phyloP scores from a whole-genome alignment of 2,888 invertebrate genomes.

The Rhodophaea formosa region DNA sequence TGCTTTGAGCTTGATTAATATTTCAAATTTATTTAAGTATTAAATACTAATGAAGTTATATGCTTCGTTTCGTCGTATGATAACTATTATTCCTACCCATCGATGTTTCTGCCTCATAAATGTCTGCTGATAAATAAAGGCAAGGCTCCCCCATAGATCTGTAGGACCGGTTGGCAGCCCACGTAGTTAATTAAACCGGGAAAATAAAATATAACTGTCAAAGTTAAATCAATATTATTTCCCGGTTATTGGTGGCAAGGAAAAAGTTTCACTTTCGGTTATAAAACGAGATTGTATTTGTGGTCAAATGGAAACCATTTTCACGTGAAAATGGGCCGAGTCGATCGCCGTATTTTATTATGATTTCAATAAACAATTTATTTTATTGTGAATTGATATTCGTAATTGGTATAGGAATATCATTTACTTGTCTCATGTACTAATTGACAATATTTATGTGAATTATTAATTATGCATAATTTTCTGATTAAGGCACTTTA shows the following conservation, averaged over 20 bases:
- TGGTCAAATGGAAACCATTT: constrained; percentile 9
- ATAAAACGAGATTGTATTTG: constrained; percentile 10
- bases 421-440: neutral
- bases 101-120: neutral
- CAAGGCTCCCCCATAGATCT: neutral
- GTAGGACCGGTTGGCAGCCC: neutral
- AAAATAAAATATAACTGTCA: constrained; percentile 3
- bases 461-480: neutral
- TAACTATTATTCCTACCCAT: neutral
- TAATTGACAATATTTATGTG: neutral
- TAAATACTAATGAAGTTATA: neutral
- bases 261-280: constrained; percentile 12
- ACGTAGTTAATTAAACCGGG: neutral
- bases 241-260: neutral
- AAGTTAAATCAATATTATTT: neutral
- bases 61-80: neutral
- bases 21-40: too few species aligned
- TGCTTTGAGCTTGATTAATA: too few species aligned
- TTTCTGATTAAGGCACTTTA: neutral
- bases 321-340: constrained; percentile 6
- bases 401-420: constrained; percentile 1
- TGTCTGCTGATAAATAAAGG: neutral
- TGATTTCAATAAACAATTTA: constrained; percentile 10
- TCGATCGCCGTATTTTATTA: constrained; percentile 7
- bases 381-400: constrained; percentile 13